Evolutionary conservation across 2,797 vertebrate genomes (phyloP), one percentile per base, ranked within the genome.

Genomic region (Hoplostethus atlanticus): DNA sequence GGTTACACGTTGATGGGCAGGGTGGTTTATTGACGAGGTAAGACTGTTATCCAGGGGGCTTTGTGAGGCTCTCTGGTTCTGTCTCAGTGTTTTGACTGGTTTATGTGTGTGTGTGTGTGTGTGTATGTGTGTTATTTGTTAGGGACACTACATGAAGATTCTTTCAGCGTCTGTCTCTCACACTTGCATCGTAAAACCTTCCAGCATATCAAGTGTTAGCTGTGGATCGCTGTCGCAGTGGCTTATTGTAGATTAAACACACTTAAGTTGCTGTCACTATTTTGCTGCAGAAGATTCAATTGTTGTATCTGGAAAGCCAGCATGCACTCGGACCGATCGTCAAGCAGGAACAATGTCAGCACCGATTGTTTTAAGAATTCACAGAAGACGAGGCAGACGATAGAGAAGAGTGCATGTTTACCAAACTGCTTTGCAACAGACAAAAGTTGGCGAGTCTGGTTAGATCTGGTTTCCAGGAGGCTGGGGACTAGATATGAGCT

Each of bases 401-500:
- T 11, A 56, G 17, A 68, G 57, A 76, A 34, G 46, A 5, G 53
- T 0, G 2, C 21, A 38, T 1, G 40, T 21, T 3, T 28, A 68
- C 40, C 1, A 3, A 58, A 73, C 63, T 48, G 59, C 52, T 66
- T 53, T 61, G 54, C 21, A 64, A 58, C 65, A 42, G 64, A 60
- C 59, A 64, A 59, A 77, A 67, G 76, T 74, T 80, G 72, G 66
- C 44, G 0, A 62, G 58, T 77, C 73, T 73, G 80, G 79, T 83
- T 73, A 34, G 59, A 17, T 81, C 79, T 87, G 63, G 79, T 79
- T 83, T 79, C 63, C 54, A 70, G 80, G 64, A 73, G 38, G 69
- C 64, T 52, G 53, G 21, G 34, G 30, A 84, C 42, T 44, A 73
- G 71, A 93, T 83, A 6, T 53, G 83, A 87, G 72, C 64, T 91